Percentiles rank a stretch among this genome's conserved stretches.
Evolutionary conservation across 1,140 invertebrate genomes (phyloP).

Genomic region (Rhyacophila brunnea): DNA sequence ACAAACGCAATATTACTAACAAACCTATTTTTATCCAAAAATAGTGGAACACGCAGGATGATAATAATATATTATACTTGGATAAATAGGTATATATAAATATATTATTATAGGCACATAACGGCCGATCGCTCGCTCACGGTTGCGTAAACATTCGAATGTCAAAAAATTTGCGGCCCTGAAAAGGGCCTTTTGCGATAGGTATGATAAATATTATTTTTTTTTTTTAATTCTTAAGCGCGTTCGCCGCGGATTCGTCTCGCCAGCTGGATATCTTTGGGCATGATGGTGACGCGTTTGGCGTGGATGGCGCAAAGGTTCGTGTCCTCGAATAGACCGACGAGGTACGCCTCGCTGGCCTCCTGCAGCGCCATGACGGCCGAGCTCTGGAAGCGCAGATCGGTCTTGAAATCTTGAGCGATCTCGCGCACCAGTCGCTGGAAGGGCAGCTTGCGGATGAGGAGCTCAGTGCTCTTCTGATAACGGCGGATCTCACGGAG

Average conservation of each 20-base stretch:
- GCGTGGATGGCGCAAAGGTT: conserved; percentile 93
- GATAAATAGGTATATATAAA: no score
- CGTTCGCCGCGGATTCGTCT: no score
- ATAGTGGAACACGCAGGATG: no score
- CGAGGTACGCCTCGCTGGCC: conserved; percentile 87
- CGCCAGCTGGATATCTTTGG: no score
- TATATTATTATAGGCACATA: no score
- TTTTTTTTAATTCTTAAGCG: conserved; percentile 6
- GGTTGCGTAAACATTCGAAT: no score
- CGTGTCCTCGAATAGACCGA: conserved; percentile 90
- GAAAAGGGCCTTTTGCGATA: no score
- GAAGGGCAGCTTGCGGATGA: conserved; percentile 82
- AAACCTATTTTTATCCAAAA: no score
- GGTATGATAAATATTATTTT: conserved; percentile 4
- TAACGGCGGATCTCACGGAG: conserved; percentile 81
- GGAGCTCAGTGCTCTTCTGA: conserved; percentile 75
- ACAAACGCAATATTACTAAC: no score
- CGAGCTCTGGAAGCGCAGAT: conserved; percentile 70
- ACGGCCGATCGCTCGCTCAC: no score
- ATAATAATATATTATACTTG: no score
- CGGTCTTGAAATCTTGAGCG: conserved; percentile 78
- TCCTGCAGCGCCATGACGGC: conserved; percentile 56
- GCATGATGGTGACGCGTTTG: conserved; percentile 93
- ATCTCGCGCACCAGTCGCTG: conserved; percentile 84
- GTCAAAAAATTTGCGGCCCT: no score